Percentiles rank a stretch among this genome's conserved stretches.
Conservation (phyloP, 64 coral and sea anemone species). For the Exaiptasia diaphana region DNA sequence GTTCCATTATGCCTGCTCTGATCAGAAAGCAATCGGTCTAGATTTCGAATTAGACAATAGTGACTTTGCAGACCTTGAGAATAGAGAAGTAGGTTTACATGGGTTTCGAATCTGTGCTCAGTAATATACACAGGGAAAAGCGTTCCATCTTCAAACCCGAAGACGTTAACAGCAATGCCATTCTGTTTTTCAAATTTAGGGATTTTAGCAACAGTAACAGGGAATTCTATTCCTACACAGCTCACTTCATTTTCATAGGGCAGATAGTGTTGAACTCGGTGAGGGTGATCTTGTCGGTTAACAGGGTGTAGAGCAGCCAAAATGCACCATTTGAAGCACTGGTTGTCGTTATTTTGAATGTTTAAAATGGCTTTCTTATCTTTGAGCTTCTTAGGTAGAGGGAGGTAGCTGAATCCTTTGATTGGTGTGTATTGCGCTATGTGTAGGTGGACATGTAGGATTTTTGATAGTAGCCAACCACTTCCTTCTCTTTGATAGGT, state of each 20-base stretch:
- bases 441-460: neutral
- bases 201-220: neutral
- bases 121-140: neutral
- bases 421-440: slow-evolving; percentile 10
- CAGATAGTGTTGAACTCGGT: neutral
- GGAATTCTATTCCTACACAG: slow-evolving; percentile 14
- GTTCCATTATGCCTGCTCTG: neutral
- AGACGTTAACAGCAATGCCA: neutral
- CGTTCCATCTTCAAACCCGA: neutral
- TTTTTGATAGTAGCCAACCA: slow-evolving; percentile 16
- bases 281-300: neutral
- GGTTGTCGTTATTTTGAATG: slow-evolving; percentile 35
- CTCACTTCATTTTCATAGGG: slow-evolving; percentile 21
- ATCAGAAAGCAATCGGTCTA: neutral
- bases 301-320: slow-evolving; percentile 14
- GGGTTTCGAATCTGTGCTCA: neutral
- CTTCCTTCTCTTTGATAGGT: slow-evolving; percentile 32
- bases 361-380: slow-evolving; percentile 19
- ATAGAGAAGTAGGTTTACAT: slow-evolving; percentile 2
- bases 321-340: slow-evolving; percentile 44
- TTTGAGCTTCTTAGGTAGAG: neutral
- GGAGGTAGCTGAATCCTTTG: slow-evolving; percentile 25
- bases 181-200: neutral
- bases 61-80: neutral
- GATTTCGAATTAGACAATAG: slow-evolving; percentile 20